Base-by-base conservation (phyloP, 1,140 invertebrate genomes). In the Phymastichus coffea region DNA sequence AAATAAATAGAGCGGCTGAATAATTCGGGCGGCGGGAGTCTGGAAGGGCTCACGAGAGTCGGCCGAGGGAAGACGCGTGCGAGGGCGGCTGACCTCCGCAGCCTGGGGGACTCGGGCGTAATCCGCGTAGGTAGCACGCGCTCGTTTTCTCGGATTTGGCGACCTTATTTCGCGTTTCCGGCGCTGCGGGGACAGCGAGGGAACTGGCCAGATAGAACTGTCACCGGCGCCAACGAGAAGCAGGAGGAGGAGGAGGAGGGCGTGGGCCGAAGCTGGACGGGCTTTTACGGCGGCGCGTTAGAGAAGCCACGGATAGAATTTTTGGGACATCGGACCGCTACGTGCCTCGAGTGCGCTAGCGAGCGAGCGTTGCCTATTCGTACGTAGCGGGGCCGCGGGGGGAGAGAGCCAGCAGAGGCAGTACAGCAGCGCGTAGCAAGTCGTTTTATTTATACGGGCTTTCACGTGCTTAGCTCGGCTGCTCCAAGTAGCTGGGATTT, bases 361-460 rank as follows among this genome's bases (percentile, higher is more conserved):
- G 20, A 23, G 28, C 17, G 12, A 15, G 17, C 10, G 19, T 17
- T 12, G 14, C 19, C 43, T 12, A 41, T 22, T 4, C 19, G 38
- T 4, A 8, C n/a, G 46, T 9, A 12, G 46, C 7, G 46, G 12
- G 22, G 15, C 25, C 14, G 19, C 8, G 26, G 48, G 33, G 12
- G 37, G 15, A 23, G 3, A 38, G n/a, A 23, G n/a, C 22, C 38
- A 2, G 40, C 43, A n/a, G n/a, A n/a, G n/a, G n/a, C n/a, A n/a
- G n/a, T n/a, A n/a, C n/a, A n/a, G n/a, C n/a, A n/a, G n/a, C n/a
- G n/a, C 41, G 46, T 19, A 48, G 17, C 20, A n/a, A 46, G 61
- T 63, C 66, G 52, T 64, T 63, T 65, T 65, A 63, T 64, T 63
- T 67, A 62, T 64, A 65, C 59, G 57, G 55, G 56, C 54, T 66